phyloP scores from a whole-genome alignment of 2,797 vertebrate species.

The Phylloscopus collybita region DNA sequence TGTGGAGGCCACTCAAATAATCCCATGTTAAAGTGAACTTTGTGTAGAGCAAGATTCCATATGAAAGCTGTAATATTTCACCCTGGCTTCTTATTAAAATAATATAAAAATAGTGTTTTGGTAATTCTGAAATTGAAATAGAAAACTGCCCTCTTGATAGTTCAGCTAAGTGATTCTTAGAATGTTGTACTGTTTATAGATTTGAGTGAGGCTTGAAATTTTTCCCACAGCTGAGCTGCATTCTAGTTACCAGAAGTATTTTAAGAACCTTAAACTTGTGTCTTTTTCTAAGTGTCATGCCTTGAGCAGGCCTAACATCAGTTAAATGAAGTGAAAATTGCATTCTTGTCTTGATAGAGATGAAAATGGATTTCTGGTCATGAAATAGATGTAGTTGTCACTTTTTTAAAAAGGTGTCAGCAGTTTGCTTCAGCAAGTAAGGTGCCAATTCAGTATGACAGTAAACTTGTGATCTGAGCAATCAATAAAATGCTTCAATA shows the following conservation, averaged over 20 bases:
- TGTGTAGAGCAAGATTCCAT: neutral
- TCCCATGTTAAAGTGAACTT: slow-evolving; percentile 40
- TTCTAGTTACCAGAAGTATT: slow-evolving; percentile 80
- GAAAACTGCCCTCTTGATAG: slow-evolving; percentile 10
- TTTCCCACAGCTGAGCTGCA: slow-evolving; percentile 74
- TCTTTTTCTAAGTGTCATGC: slow-evolving; percentile 83
- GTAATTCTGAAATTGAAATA: slow-evolving; percentile 47
- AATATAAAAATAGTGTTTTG: neutral
- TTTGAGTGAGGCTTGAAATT: slow-evolving; percentile 52
- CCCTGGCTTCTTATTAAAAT: slow-evolving; percentile 32
- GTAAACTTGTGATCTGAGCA: slow-evolving; percentile 91
- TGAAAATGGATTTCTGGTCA: slow-evolving; percentile 95
- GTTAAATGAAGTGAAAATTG: slow-evolving; percentile 97
- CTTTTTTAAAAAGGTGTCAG: slow-evolving; percentile 94
- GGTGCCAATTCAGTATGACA: slow-evolving; percentile 92
- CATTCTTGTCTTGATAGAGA: slow-evolving; percentile 94
- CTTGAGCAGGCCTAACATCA: slow-evolving; percentile 86
- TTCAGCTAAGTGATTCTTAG: slow-evolving; percentile 37
- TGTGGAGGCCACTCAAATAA: neutral
- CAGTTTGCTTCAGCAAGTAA: slow-evolving; percentile 90
- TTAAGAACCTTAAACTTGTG: slow-evolving; percentile 85
- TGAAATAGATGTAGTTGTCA: slow-evolving; percentile 95
- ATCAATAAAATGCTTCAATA: slow-evolving; percentile 95
- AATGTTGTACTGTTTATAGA: slow-evolving; percentile 58
- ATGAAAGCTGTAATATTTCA: neutral